Conservation (phyloP, 2,113 vertebrate species). For the Picathartes gymnocephalus region DNA sequence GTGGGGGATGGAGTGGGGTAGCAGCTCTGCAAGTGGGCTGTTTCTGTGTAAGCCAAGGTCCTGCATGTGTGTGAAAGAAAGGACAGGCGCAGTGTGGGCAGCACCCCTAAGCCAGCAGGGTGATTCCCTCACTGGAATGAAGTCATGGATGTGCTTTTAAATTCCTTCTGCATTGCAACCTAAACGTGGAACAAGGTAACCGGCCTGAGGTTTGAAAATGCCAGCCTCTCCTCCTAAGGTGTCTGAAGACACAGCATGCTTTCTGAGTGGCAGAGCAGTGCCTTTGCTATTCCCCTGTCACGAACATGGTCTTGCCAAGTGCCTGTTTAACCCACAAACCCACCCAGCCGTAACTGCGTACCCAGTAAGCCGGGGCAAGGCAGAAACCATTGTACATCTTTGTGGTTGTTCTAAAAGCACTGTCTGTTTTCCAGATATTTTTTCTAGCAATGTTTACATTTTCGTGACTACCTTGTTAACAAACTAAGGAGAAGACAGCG, state of each 20-base stretch:
- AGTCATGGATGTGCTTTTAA: neutral
- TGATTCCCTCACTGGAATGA: neutral
- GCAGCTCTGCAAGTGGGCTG: neutral
- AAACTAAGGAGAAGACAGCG: neutral
- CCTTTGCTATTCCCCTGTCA: neutral
- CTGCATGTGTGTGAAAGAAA: neutral
- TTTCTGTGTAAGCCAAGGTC: neutral
- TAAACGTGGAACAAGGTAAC: neutral
- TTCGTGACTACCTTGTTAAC: neutral
- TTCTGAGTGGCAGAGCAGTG: neutral
- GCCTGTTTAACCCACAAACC: neutral
- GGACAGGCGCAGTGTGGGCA: neutral
- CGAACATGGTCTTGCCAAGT: neutral
- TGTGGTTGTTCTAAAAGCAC: neutral
- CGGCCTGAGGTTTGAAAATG: neutral
- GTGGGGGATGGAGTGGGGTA: rapidly evolving
- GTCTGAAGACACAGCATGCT: neutral
- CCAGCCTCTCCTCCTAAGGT: neutral
- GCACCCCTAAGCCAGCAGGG: neutral
- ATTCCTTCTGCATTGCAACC: neutral
- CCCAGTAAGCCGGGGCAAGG: neutral
- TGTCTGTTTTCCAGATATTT: neutral
- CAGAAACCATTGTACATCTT: neutral
- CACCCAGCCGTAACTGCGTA: rapidly evolving
- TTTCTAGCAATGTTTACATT: slow-evolving; percentile 4